A percentile compares a stretch with the other conserved stretches of the same genome.
These are phyloP conservation scores for Boloria selene DNA, from an alignment of 2,888 invertebrate species.

Conservation along the genomic window DNA sequence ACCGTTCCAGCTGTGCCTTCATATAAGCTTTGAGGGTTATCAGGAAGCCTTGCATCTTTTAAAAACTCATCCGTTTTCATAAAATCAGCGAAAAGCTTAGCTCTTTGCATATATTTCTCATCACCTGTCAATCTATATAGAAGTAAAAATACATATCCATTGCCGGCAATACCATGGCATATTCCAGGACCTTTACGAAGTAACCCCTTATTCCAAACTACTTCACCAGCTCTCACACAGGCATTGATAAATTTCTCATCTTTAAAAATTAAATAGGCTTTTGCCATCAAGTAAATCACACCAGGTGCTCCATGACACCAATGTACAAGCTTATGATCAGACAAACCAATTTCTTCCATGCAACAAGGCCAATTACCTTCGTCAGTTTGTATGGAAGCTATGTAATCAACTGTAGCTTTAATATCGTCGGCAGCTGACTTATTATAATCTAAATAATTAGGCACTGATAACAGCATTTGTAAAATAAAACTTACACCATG, in stretches of 20 bases:
- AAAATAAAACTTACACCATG: constrained; percentile 80
- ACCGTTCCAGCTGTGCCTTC: constrained; percentile 94
- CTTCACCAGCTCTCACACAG: constrained; percentile 86
- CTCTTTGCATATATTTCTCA: constrained; percentile 87
- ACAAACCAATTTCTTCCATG: constrained; percentile 84
- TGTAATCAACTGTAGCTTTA: constrained; percentile 84
- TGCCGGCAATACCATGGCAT: constrained; percentile 94
- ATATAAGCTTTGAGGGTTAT: constrained; percentile 91
- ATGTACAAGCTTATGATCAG: constrained; percentile 88
- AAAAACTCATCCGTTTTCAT: constrained; percentile 85
- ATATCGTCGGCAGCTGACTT: constrained; percentile 82
- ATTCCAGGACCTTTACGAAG: constrained; percentile 94
- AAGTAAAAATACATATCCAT: constrained; percentile 90
- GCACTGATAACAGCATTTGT: constrained; percentile 79
- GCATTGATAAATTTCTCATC: constrained; percentile 88
- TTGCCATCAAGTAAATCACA: constrained; percentile 89
- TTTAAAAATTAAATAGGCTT: constrained; percentile 88
- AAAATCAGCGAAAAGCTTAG: constrained; percentile 89
- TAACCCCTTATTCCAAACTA: constrained; percentile 92
- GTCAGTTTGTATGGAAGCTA: constrained; percentile 85
- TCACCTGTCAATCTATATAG: constrained; percentile 89
- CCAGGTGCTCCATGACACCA: constrained; percentile 97
- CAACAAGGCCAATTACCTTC: constrained; percentile 90
- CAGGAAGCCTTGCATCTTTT: constrained; percentile 87
- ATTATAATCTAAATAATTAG: constrained; percentile 81